A percentile compares a stretch with the other conserved stretches of the same genome.
phyloP scores from a whole-genome alignment of 2,113 vertebrate genomes.

The Psittacula cyanocephala region DNA sequence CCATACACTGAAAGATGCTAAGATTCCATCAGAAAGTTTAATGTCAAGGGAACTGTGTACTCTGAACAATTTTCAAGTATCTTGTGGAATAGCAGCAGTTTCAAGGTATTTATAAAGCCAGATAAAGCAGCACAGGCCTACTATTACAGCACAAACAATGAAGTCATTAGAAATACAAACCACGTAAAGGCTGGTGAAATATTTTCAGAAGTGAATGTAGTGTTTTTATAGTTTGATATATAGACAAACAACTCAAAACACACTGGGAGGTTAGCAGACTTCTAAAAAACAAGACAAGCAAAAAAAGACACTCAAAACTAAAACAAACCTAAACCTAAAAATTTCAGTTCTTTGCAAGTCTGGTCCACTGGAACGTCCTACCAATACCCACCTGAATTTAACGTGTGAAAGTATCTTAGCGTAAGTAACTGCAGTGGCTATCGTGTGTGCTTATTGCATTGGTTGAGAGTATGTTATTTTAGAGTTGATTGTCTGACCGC shows the following conservation, averaged over 20 bases:
- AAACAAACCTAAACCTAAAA: neutral
- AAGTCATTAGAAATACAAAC: neutral
- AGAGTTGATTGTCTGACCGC: neutral
- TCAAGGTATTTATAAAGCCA: neutral
- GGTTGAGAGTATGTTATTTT: neutral
- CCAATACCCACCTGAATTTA: neutral
- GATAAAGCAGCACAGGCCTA: neutral
- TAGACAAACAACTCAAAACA: neutral
- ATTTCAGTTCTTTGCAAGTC: neutral
- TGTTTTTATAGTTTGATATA: neutral
- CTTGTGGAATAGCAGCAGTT: fast-evolving
- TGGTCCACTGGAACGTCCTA: neutral
- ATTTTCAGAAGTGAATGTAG: neutral
- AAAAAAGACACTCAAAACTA: neutral
- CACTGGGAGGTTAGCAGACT: neutral
- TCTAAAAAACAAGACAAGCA: neutral
- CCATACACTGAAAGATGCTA: neutral
- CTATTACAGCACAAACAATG: neutral
- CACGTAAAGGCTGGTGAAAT: neutral
- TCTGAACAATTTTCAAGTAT: neutral
- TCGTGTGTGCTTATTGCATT: neutral
- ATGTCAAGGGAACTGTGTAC: neutral
- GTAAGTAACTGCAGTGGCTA: neutral
- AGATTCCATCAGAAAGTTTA: neutral
- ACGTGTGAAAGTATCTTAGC: neutral